Percentiles rank a stretch among this genome's conserved stretches.
phyloP scores from a whole-genome alignment of 2,797 vertebrate genomes.

The Sebastes hubbsi region DNA sequence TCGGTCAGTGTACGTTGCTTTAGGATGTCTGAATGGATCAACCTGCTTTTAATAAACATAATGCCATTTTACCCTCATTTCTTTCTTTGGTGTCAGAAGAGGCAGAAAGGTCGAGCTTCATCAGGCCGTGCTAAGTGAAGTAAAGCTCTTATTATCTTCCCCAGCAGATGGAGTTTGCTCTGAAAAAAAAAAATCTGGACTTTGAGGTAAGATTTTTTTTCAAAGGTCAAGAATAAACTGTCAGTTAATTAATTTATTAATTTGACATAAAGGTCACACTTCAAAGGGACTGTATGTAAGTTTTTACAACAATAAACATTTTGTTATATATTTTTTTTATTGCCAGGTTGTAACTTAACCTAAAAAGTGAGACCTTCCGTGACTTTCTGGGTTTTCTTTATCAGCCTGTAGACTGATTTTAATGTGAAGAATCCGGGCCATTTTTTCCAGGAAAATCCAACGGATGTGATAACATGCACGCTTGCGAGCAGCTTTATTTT shows the following conservation, averaged over 20 bases:
- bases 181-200: background rate
- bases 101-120: background rate
- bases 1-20: conserved; percentile 66
- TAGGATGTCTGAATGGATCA: conserved; percentile 71
- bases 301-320: no score
- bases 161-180: background rate
- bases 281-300: background rate
- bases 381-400: no score
- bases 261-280: background rate
- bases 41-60: conserved; percentile 84
- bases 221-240: background rate
- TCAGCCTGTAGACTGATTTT: no score
- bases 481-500: no score
- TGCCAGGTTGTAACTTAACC: no score
- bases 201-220: background rate
- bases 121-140: background rate
- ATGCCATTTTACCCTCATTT: conserved; percentile 68
- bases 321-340: no score
- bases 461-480: no score
- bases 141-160: background rate
- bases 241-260: background rate
- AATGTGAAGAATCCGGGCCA: no score
- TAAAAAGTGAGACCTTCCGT: no score
- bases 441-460: no score
- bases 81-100: conserved; percentile 26